These are phyloP conservation scores for Fregata magnificens DNA, from an alignment of 2,113 vertebrate genomes.

Conservation along the genomic window DNA sequence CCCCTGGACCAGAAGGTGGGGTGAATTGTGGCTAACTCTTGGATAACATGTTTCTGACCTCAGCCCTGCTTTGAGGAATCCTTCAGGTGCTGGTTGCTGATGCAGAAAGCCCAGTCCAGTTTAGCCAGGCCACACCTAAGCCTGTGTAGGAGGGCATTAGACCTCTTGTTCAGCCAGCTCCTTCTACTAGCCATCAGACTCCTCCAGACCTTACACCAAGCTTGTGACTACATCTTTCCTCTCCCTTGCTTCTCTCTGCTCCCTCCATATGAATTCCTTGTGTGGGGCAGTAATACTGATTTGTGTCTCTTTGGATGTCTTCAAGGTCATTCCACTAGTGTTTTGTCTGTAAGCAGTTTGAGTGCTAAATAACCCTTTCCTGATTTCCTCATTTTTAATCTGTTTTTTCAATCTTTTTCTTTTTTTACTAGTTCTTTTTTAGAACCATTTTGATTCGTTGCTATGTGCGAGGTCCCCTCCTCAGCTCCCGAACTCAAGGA, in stretches of 20 bases:
- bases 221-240: not conserved
- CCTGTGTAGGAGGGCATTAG: not conserved
- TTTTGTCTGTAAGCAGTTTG: not conserved
- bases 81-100: not conserved
- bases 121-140: not conserved
- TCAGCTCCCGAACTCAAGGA: not conserved
- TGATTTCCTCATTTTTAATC: not conserved
- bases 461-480: not conserved
- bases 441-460: not conserved
- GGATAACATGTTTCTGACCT: not conserved
- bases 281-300: not conserved
- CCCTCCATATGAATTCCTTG: not conserved
- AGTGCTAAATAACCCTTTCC: not conserved
- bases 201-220: not conserved
- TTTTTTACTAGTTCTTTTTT: not conserved
- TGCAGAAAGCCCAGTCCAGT: not conserved
- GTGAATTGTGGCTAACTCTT: not conserved
- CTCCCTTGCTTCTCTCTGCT: not conserved
- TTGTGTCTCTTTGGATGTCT: fast-evolving
- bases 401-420: not conserved
- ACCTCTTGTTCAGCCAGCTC: not conserved
- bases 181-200: not conserved
- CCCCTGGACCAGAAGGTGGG: not conserved
- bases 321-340: not conserved
- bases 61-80: not conserved